Conservation (phyloP, 1,140 invertebrate genomes). For the Trichonephila inaurata region DNA sequence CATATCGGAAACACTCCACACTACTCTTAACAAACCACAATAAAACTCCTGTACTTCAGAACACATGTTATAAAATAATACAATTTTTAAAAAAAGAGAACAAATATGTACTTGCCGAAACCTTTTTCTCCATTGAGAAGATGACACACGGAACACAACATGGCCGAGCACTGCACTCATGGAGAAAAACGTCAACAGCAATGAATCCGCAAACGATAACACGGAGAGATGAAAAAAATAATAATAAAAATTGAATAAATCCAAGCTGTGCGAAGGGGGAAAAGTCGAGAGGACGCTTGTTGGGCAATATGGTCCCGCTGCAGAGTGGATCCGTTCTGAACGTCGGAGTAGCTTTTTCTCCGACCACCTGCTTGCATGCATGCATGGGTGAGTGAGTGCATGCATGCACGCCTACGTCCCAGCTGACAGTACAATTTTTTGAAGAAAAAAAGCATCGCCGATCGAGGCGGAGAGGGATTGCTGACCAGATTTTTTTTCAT, state of each 20-base stretch:
- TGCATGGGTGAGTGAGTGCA: constrained; percentile 11
- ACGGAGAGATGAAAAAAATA: constrained; percentile 21
- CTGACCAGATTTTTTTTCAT: neutral
- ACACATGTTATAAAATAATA: neutral
- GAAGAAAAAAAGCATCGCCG: constrained; percentile 3
- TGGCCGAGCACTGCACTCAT: constrained; percentile 54
- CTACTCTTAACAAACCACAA: neutral
- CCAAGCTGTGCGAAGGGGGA: constrained; percentile 15
- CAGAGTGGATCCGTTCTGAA: neutral
- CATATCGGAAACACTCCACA: neutral
- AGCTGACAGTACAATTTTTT: constrained; percentile 25
- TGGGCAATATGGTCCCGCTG: constrained; percentile 14
- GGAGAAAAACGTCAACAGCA: constrained; percentile 14
- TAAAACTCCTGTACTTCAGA: neutral
- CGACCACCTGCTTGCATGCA: constrained; percentile 59
- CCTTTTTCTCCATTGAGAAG: constrained; percentile 22
- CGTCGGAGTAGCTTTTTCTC: neutral
- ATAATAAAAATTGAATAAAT: constrained; percentile 32
- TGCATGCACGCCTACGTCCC: constrained; percentile 56
- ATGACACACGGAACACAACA: constrained; percentile 71
- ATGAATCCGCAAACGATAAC: constrained; percentile 23
- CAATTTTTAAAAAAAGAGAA: neutral
- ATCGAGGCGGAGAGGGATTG: neutral
- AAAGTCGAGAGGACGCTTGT: neutral
- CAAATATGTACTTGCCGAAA: constrained; percentile 26